Conservation (phyloP, 2,113 vertebrate genomes). For the Onychostruthus taczanowskii region DNA sequence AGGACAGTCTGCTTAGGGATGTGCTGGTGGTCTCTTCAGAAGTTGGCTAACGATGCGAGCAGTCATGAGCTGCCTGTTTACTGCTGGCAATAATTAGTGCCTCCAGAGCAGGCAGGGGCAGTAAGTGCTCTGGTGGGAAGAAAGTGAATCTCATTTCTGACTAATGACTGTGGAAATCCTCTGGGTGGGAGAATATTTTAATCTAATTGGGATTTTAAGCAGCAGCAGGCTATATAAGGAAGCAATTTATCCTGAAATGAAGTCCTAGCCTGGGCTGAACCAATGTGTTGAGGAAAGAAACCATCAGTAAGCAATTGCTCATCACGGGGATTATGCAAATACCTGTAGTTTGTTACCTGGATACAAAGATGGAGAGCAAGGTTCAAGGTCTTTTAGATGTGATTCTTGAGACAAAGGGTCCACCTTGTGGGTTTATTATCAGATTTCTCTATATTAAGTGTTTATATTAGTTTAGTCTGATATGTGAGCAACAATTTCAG, state of each 20-base stretch:
- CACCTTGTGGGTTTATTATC: background rate
- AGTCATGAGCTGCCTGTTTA: background rate
- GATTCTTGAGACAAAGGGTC: background rate
- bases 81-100: conserved; percentile 19
- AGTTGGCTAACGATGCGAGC: background rate
- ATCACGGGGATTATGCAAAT: background rate
- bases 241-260: background rate
- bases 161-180: conserved; percentile 36
- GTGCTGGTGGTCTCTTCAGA: background rate
- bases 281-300: background rate
- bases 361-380: background rate
- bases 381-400: background rate
- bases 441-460: background rate
- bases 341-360: background rate
- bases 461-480: background rate
- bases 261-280: background rate
- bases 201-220: conserved; percentile 21
- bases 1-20: background rate
- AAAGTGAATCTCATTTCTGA: conserved; percentile 38
- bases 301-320: background rate
- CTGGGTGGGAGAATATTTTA: background rate
- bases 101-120: background rate
- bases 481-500: background rate
- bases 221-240: background rate
- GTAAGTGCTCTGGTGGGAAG: background rate